Conservation (phyloP, 2,888 invertebrate species). For the Aspidiotus rigidus region DNA sequence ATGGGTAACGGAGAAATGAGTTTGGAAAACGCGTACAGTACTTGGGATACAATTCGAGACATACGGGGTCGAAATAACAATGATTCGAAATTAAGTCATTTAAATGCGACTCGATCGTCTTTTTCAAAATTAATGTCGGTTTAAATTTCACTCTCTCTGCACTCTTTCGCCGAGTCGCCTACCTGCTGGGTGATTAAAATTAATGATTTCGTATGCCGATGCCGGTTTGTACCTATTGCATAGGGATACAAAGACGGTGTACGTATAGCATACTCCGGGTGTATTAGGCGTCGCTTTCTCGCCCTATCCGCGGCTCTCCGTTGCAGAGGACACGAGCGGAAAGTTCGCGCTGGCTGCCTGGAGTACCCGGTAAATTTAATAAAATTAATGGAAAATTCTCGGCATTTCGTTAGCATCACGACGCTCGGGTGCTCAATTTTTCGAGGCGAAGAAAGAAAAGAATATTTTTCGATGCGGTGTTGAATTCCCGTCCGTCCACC, state of each 20-base stretch:
- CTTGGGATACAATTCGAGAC: no score
- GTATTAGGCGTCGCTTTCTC: no score
- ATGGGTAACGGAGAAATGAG: not conserved
- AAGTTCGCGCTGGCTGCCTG: no score
- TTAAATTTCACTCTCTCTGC: not conserved
- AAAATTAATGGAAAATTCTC: slow-evolving; percentile 2
- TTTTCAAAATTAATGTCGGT: slow-evolving; percentile 1
- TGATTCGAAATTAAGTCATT: slow-evolving; percentile 18
- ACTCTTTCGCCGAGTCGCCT: not conserved
- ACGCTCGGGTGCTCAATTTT: no score
- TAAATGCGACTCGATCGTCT: slow-evolving; percentile 14
- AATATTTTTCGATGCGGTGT: no score
- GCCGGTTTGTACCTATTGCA: not conserved
- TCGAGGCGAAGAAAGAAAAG: no score
- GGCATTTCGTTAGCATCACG: not conserved
- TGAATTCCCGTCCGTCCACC: no score
- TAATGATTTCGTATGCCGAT: slow-evolving; percentile 14
- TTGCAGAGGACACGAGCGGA: not conserved
- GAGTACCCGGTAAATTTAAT: not conserved
- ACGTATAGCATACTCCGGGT: no score
- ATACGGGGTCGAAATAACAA: slow-evolving; percentile 11
- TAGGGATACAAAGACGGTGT: no score
- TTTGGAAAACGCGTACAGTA: not conserved
- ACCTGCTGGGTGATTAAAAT: slow-evolving; percentile 14
- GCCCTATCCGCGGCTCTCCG: no score